phyloP scores from a whole-genome alignment of 1,140 invertebrate genomes.

The Phortica variegata region DNA sequence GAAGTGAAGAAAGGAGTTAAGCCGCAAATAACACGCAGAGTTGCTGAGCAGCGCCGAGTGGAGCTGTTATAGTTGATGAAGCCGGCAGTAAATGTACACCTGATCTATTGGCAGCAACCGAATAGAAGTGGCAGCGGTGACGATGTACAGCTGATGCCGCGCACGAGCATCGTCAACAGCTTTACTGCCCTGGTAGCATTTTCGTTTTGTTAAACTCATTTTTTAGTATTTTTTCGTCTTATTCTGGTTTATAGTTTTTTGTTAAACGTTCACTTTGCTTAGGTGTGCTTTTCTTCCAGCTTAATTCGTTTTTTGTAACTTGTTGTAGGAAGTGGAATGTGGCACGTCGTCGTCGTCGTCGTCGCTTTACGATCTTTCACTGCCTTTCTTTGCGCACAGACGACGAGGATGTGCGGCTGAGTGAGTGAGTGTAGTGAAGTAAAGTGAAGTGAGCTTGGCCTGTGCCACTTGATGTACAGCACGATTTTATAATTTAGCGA shows the following conservation, averaged over 20 bases:
- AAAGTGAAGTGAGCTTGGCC: not conserved
- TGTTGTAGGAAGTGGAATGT: conserved; percentile 13
- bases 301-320: too few relatives aligned
- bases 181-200: not conserved
- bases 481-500: conserved; percentile 6
- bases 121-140: too few relatives aligned
- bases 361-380: conserved; percentile 9
- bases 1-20: too few relatives aligned
- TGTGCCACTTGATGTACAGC: conserved; percentile 9
- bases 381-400: too few relatives aligned
- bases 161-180: conserved; percentile 10
- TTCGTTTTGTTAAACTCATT: not conserved
- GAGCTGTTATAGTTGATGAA: too few relatives aligned
- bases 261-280: too few relatives aligned
- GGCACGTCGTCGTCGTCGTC: conserved; percentile 1
- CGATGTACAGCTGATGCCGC: conserved; percentile 11
- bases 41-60: too few relatives aligned
- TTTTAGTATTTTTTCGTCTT: not conserved
- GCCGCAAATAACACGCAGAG: too few relatives aligned
- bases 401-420: not conserved
- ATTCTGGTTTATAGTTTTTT: too few relatives aligned
- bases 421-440: not conserved
- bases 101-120: conserved; percentile 20
- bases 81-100: conserved; percentile 28
- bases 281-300: too few relatives aligned